Percentiles rank a stretch among this genome's conserved stretches.
Evolutionary conservation across 2,113 vertebrate species (phyloP).

Genomic region (Kryptolebias marmoratus): DNA sequence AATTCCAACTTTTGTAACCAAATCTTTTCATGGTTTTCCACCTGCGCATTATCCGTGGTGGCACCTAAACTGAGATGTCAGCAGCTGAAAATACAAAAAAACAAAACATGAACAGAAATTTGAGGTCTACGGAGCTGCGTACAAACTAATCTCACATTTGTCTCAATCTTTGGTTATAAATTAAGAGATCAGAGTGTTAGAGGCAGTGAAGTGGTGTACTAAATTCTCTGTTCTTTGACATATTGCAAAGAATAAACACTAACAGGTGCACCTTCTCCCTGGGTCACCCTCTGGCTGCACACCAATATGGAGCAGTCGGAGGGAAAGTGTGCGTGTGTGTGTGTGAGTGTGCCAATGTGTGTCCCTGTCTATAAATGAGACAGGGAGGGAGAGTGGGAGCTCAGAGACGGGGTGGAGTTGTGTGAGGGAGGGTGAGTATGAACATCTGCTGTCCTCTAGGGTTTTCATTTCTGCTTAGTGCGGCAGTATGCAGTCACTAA

Average conservation of each 20-base stretch:
- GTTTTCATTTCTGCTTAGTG: constrained; percentile 78
- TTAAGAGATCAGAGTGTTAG: constrained; percentile 49
- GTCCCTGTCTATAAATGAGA: constrained; percentile 57
- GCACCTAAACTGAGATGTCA: constrained; percentile 14
- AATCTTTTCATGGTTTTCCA: not conserved
- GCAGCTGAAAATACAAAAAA: constrained; percentile 26
- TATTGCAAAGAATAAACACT: constrained; percentile 65
- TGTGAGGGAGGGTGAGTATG: constrained; percentile 47
- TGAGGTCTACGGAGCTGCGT: not conserved
- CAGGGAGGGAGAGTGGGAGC: constrained; percentile 11
- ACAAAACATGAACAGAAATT: constrained; percentile 30
- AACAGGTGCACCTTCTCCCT: constrained; percentile 69
- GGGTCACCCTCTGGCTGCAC: constrained; percentile 67
- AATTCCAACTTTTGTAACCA: constrained; percentile 3
- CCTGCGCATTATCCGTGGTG: constrained; percentile 1
- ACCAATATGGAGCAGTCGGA: constrained; percentile 50
- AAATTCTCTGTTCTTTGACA: constrained; percentile 61
- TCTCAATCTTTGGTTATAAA: constrained; percentile 37
- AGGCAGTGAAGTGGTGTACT: constrained; percentile 25
- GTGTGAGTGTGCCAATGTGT: constrained; percentile 38
- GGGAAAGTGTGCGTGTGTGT: constrained; percentile 20
- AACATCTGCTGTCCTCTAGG: constrained; percentile 78
- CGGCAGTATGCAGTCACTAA: constrained; percentile 76
- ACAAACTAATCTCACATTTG: constrained; percentile 22
- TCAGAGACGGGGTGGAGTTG: constrained; percentile 22